Base-by-base conservation (phyloP, 2,888 invertebrate genomes). In the Clitarchus hookeri region DNA sequence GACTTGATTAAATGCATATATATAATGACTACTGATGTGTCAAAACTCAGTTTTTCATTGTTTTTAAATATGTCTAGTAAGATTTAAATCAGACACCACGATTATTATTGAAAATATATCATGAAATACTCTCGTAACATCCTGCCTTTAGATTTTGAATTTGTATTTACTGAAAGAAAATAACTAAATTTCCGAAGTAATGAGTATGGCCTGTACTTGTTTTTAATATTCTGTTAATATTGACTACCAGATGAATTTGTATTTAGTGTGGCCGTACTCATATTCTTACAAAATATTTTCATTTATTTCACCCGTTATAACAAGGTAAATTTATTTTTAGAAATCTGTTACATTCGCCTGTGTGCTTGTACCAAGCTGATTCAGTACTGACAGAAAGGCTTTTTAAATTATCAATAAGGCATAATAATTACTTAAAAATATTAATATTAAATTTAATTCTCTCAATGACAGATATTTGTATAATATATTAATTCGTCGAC, bases 61-160 rank as follows among this genome's bases (percentile, higher is more conserved):
- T 65, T 19, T 65, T n/a, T 6, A 23, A 53, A 53, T 2, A 12
- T 65, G 65, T 65, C 8, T 65, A 65, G 65, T 23, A n/a, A 65
- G 16, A 65, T 23, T 65, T 11, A 65, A 65, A n/a, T 65, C 65
- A 65, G n/a, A 65, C 65, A 23, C 23, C 65, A 65, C 3, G 53
- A 53, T 53, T 65, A 19, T 65, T 65, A n/a, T 23, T 65, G n/a
- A 9, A n/a, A 16, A 23, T 19, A 8, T 65, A 65, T 16, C n/a
- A n/a, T 65, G 65, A 8, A 23, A 65, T 65, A 11, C 65, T 65
- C 65, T 65, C n/a, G 11, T 65, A 19, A 65, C 8, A 65, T 65
- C 65, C 65, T 65, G 65, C 65, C 65, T 65, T 65, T 65, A 65
- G 19, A 65, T 65, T 65, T 65, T 65, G 65, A n/a, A 65, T 65